Evolutionary conservation across 2,113 vertebrate genomes (phyloP).

Genomic region (Brachirus orientalis): DNA sequence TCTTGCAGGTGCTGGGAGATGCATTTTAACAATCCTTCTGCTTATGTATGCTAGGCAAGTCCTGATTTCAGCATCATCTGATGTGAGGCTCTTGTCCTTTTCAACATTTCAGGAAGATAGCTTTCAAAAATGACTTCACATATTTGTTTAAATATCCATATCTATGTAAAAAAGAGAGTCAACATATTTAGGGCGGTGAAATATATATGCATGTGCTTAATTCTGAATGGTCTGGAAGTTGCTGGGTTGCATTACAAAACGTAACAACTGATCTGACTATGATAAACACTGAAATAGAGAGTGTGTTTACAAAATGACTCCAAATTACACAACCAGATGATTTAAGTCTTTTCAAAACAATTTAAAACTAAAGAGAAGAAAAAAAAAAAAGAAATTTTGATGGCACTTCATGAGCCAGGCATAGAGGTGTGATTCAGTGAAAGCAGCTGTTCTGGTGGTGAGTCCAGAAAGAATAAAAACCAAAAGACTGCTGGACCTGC

Average conservation of each 20-base stretch:
- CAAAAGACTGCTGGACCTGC: slow-evolving; percentile 16
- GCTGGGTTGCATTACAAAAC: slow-evolving; percentile 13
- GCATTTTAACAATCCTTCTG: too few species aligned
- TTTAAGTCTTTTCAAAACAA: slow-evolving; percentile 41
- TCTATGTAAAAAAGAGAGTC: too few species aligned
- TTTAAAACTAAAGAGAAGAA: slow-evolving; percentile 5
- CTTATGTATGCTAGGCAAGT: too few species aligned
- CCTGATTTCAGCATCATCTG: background rate
- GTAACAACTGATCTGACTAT: slow-evolving; percentile 1
- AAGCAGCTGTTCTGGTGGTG: slow-evolving; percentile 35
- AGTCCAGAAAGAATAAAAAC: slow-evolving; percentile 14
- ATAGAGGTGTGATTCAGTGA: slow-evolving; percentile 13
- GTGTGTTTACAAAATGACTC: slow-evolving; percentile 18
- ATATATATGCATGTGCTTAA: too few species aligned
- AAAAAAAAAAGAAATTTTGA: slow-evolving; percentile 17
- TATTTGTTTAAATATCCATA: too few species aligned
- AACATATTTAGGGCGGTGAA: too few species aligned
- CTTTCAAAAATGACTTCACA: too few species aligned
- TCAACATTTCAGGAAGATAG: too few species aligned
- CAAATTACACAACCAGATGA: slow-evolving; percentile 24
- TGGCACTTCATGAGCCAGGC: slow-evolving; percentile 16
- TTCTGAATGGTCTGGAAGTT: slow-evolving; percentile 12
- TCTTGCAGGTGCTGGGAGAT: too few species aligned
- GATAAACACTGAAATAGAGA: background rate
- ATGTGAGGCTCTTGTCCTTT: too few species aligned